Base-by-base conservation (phyloP, 2,888 invertebrate genomes). In the Caenorhabditis wallacei region DNA sequence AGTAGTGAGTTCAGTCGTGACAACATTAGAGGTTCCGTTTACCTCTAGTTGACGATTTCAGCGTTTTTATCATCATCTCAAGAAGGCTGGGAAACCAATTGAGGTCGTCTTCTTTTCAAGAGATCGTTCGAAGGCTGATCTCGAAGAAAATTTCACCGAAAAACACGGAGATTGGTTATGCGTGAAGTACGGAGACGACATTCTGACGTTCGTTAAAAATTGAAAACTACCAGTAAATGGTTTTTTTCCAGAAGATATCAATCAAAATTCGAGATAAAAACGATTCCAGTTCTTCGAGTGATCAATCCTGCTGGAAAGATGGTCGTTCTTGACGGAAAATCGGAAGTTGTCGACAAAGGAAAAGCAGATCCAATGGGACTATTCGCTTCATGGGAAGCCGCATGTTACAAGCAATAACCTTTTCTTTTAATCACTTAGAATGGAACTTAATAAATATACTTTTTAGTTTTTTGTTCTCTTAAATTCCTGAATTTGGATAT, bases 281-380 rank as follows among this genome's bases (percentile, higher is more conserved):
- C 91, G 5, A 93, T 93, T 70, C 93, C 93, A 11, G 91, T 92
- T 35, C 88, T 93, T n/a, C 88, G 93, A 54, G 91, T 93, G n/a
- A 88, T 93, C 22, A 92, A 92, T 74, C 92, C 92, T 24, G 91
- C 93, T 85, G 93, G 93, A 8, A 92, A 92, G 35, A 88, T 93
- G 11, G 90, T 93, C 30, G 92, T 93, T 0, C 84, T 87, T n/a
- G 92, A 92, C 72, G 93, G 93, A 16, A 90, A 82, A 53, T 59
- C 82, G 16, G 76, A 82, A 59, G 82, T 82, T 20, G 76, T 76
- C 20, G 81, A 75, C 26, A 76, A 63, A 43, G 88, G 86, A 22
- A 80, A 80, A 30, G 79, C 84, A 11, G 81, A 86, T 51, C 82
- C 88, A 8, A 48, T 82, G 0, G 88, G 79, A 18, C 46, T 88